These are phyloP conservation scores for Nasonia longicornis DNA, from an alignment of 1,140 invertebrate genomes.

Conservation along the genomic window DNA sequence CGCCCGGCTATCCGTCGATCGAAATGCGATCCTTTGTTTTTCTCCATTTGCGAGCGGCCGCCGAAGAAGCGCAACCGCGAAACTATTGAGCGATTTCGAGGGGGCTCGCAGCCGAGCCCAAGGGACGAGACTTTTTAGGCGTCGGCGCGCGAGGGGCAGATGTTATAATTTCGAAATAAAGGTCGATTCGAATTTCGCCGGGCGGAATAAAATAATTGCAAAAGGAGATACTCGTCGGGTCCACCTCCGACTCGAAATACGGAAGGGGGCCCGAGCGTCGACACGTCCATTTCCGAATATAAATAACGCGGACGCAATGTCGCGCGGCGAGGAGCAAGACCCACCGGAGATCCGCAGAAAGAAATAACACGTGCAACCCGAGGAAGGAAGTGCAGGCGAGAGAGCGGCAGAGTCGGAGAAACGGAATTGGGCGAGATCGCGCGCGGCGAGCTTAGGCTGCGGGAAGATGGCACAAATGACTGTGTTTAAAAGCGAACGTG, in stretches of 20 bases:
- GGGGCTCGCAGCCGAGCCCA: background rate
- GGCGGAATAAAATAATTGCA: conserved; percentile 51
- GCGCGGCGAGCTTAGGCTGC: conserved; percentile 50
- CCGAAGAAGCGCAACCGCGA: conserved; percentile 41
- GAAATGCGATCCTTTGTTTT: conserved; percentile 52
- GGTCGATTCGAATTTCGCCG: conserved; percentile 55
- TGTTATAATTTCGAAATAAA: conserved; percentile 67
- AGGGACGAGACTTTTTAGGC: conserved; percentile 49
- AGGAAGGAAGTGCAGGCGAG: conserved; percentile 24
- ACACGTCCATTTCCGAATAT: too few relatives aligned
- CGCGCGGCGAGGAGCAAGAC: background rate
- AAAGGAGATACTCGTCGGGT: conserved; percentile 45
- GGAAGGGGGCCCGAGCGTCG: conserved; percentile 11
- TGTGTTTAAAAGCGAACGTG: conserved; percentile 70
- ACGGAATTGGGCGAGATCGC: conserved; percentile 58
- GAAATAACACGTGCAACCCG: background rate
- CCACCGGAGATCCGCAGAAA: too few relatives aligned
- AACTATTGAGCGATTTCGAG: conserved; percentile 27
- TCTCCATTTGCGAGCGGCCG: conserved; percentile 50
- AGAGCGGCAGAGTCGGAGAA: conserved; percentile 45
- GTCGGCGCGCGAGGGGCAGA: conserved; percentile 54
- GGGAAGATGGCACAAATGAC: conserved; percentile 66
- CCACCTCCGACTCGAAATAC: conserved; percentile 36
- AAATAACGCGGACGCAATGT: too few relatives aligned
- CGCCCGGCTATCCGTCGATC: conserved; percentile 44